phyloP scores from a whole-genome alignment of 2,797 vertebrate species.

The Pantherophis alleghaniensis region DNA sequence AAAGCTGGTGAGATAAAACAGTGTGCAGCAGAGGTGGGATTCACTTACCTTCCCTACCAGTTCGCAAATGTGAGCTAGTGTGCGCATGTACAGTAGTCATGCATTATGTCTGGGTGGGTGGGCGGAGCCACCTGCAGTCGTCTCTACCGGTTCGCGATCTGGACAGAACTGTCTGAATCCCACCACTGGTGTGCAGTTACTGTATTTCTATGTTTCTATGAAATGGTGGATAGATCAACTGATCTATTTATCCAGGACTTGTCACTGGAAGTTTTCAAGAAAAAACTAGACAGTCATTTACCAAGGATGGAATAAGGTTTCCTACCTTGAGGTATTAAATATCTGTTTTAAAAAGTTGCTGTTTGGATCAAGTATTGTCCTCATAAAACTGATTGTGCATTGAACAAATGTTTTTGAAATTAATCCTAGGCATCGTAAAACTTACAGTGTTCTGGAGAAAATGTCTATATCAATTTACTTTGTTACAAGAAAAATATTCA shows the following conservation, averaged over 20 bases:
- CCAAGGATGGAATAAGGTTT: not conserved
- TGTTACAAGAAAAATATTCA: conserved; percentile 40
- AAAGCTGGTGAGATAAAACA: conserved; percentile 44
- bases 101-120: no score
- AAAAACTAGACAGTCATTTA: not conserved
- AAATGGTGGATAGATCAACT: conserved; percentile 66
- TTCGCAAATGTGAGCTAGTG: no score
- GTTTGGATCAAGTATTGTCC: conserved; percentile 63
- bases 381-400: conserved; percentile 61
- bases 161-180: no score
- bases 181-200: conserved; percentile 3
- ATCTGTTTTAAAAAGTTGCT: conserved; percentile 75
- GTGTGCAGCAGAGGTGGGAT: not conserved
- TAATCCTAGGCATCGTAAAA: conserved; percentile 60
- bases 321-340: conserved; percentile 57
- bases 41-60: no score
- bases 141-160: no score
- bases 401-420: conserved; percentile 64
- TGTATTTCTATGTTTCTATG: conserved; percentile 53
- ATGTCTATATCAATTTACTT: conserved; percentile 41
- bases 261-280: not conserved
- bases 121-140: no score
- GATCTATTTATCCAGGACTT: conserved; percentile 55
- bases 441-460: conserved; percentile 36
- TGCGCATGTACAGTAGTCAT: no score